These are phyloP conservation scores for Isoperla grammatica DNA, from an alignment of 2,888 invertebrate genomes.

Conservation along the genomic window DNA sequence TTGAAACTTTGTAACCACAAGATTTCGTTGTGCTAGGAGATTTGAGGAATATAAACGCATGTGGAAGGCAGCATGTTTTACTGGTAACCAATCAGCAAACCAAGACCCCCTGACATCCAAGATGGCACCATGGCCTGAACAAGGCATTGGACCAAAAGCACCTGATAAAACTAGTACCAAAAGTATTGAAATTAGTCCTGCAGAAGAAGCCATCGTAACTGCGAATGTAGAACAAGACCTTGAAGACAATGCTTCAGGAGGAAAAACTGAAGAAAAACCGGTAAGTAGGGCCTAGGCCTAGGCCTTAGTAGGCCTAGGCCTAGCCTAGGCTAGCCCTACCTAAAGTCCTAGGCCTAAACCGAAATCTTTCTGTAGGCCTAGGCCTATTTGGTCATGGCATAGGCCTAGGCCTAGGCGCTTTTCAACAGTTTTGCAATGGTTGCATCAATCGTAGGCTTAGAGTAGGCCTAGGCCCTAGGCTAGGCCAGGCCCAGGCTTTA, in stretches of 20 bases:
- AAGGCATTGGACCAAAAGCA: constrained; percentile 69
- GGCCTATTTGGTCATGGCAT: too few relatives aligned
- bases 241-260: constrained; percentile 24
- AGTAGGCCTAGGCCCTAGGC: too few relatives aligned
- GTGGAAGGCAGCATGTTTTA: constrained; percentile 27
- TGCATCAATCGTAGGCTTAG: too few relatives aligned
- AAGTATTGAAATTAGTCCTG: constrained; percentile 25
- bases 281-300: constrained; percentile 20
- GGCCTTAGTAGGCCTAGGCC: too few relatives aligned
- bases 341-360: too few relatives aligned
- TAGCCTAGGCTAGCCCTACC: too few relatives aligned
- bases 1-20: too few relatives aligned
- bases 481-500: too few relatives aligned
- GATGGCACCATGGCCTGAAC: constrained; percentile 75
- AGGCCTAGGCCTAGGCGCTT: too few relatives aligned
- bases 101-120: constrained; percentile 42
- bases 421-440: too few relatives aligned
- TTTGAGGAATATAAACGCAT: constrained; percentile 18
- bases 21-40: too few relatives aligned
- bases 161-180: constrained; percentile 59
- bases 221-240: constrained; percentile 22
- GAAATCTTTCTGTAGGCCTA: too few relatives aligned
- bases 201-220: constrained; percentile 24
- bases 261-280: constrained; percentile 30
- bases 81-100: constrained; percentile 34